Base-by-base conservation (phyloP, 2,797 vertebrate species). In the Clarias pachynema region DNA sequence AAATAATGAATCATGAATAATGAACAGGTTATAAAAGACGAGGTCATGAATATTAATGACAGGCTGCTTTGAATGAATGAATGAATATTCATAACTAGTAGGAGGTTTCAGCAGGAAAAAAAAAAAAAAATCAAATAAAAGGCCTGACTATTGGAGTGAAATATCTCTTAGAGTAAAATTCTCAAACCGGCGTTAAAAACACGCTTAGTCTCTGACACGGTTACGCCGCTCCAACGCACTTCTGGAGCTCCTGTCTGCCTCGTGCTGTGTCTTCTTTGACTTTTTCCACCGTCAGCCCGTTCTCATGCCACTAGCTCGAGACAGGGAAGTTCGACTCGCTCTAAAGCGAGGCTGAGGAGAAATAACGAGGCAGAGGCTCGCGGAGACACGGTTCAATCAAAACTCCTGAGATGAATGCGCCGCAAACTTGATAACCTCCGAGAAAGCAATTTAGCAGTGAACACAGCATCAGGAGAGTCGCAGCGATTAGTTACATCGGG, bases 31-130 rank as follows among this genome's bases (percentile, higher is more conserved):
- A 44, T 79, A 40, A 63, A 79, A 79, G 31, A 63, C 6, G 0
- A 40, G 34, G 18, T 79, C 5, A 63, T 79, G 77, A 79, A 63
- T 79, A 79, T 79, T 79, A 79, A 79, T n/a, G 59, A 77, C 12
- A 18, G 34, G 59, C 57, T 62, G 57, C 31, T 79, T 40, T 62
- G 34, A 37, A 40, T 62, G 6, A 7, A 79, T 79, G 14, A 7
- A 79, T 79, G 75, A 79, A 79, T 79, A 79, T 79, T 79, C 34
- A 79, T 79, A n/a, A 79, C 2, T 16, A 40, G 77, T 79, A 24
- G 77, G 57, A 62, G 77, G 75, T 37, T 78, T 57, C 16, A 26
- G 15, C n/a, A 4, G n/a, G 5, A 24, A 49, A 49, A 31, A 31
- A 31, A 31, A 31, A 49, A 49, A 49, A 49, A 12, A 12, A 2